These are phyloP conservation scores for Dolichallabes microphthalmus DNA, from an alignment of 2,113 vertebrate genomes.

Conservation along the genomic window DNA sequence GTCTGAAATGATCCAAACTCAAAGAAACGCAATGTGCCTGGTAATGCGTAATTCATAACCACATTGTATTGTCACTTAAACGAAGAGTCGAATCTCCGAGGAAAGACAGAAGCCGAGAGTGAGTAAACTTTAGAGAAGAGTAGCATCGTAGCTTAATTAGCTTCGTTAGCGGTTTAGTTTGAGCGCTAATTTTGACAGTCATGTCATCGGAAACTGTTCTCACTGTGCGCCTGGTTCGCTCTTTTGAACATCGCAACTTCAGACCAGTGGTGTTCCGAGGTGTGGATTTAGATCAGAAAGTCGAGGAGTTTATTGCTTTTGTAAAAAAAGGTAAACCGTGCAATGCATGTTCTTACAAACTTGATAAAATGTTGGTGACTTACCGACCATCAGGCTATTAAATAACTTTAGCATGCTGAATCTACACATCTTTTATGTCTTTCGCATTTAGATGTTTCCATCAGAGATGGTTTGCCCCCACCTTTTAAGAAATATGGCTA, in stretches of 20 bases:
- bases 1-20: not conserved
- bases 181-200: not conserved
- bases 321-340: conserved; percentile 76
- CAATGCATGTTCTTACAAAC: not conserved
- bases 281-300: conserved; percentile 78
- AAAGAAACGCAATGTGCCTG: not conserved
- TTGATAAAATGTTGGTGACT: not conserved
- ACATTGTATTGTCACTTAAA: not conserved
- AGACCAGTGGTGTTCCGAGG: conserved; percentile 79
- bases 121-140: not conserved
- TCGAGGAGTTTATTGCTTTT: conserved; percentile 79
- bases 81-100: not conserved
- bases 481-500: conserved; percentile 86
- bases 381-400: not conserved
- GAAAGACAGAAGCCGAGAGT: not conserved
- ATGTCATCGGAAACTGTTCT: conserved; percentile 77
- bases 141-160: not conserved
- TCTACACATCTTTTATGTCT: not conserved
- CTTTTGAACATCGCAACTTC: conserved; percentile 90
- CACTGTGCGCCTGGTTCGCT: conserved; percentile 87
- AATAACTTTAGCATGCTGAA: not conserved
- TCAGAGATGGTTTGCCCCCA: conserved; percentile 77
- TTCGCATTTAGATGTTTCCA: conserved; percentile 75
- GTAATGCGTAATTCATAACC: not conserved
- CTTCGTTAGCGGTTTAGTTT: not conserved